A percentile compares a stretch with the other conserved stretches of the same genome.
These are phyloP conservation scores for Lasius fuliginosus DNA, from an alignment of 2,888 invertebrate species.

Conservation along the genomic window DNA sequence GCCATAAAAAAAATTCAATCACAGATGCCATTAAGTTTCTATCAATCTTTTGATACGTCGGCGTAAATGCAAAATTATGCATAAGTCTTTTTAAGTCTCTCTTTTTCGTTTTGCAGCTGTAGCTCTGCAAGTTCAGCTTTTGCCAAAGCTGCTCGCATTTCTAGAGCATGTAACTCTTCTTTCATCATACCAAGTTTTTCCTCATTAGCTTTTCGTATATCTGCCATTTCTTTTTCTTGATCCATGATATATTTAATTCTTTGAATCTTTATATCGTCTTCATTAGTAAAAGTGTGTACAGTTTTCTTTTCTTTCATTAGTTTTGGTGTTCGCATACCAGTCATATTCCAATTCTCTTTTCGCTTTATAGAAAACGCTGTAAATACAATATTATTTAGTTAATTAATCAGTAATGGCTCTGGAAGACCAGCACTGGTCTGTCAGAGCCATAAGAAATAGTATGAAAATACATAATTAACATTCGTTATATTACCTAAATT, in stretches of 20 bases:
- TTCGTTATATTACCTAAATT: not conserved
- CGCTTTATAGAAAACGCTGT: not conserved
- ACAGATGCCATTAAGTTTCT: too few relatives aligned
- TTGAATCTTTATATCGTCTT: not conserved
- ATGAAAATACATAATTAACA: not conserved
- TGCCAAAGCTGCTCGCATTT: not conserved
- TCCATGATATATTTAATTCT: not conserved
- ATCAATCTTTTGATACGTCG: too few relatives aligned
- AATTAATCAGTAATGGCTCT: not conserved
- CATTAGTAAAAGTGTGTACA: not conserved
- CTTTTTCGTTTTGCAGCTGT: not conserved
- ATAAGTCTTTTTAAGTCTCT: not conserved
- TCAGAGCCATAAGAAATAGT: not conserved
- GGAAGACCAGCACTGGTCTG: too few relatives aligned
- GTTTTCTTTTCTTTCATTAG: not conserved
- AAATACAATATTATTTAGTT: constrained; percentile 4
- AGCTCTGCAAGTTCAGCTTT: constrained; percentile 4
- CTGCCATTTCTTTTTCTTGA: not conserved
- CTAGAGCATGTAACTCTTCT: not conserved
- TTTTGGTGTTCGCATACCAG: not conserved
- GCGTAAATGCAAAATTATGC: too few relatives aligned
- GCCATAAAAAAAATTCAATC: too few relatives aligned
- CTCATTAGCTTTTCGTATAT: not conserved
- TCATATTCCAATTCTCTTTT: not conserved
- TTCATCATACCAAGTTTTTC: not conserved